Evolutionary conservation across 2,113 vertebrate genomes (phyloP).

Genomic region (Terrapene triunguis): DNA sequence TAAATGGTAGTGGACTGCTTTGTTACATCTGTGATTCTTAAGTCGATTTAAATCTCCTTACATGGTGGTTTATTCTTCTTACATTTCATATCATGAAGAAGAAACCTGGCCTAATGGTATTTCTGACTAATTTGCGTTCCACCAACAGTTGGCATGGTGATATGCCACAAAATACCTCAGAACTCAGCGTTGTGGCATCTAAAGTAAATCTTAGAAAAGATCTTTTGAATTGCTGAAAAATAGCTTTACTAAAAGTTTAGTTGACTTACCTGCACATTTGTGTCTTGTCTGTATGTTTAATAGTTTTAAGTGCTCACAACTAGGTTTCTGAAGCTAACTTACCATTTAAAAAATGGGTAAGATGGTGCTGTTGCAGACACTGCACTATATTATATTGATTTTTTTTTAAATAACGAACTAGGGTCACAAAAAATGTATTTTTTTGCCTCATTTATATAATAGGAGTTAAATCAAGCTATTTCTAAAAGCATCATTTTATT

Average conservation of each 20-base stretch:
- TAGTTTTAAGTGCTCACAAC: neutral
- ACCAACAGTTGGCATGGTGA: neutral
- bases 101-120: neutral
- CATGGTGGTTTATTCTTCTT: neutral
- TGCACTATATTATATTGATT: neutral
- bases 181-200: neutral
- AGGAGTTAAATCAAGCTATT: neutral
- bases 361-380: rapidly evolving
- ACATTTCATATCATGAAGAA: neutral
- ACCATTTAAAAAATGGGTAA: neutral
- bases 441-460: neutral
- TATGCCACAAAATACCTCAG: neutral
- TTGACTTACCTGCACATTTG: neutral
- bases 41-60: neutral
- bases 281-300: neutral
- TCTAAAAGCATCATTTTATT: neutral
- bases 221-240: neutral
- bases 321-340: neutral
- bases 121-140: neutral
- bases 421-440: neutral
- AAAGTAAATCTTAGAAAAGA: neutral
- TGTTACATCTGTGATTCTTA: neutral
- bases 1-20: neutral
- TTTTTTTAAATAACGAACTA: neutral
- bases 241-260: neutral